phyloP scores from a whole-genome alignment of 2,888 invertebrate genomes.

The Gerosis bhagava region DNA sequence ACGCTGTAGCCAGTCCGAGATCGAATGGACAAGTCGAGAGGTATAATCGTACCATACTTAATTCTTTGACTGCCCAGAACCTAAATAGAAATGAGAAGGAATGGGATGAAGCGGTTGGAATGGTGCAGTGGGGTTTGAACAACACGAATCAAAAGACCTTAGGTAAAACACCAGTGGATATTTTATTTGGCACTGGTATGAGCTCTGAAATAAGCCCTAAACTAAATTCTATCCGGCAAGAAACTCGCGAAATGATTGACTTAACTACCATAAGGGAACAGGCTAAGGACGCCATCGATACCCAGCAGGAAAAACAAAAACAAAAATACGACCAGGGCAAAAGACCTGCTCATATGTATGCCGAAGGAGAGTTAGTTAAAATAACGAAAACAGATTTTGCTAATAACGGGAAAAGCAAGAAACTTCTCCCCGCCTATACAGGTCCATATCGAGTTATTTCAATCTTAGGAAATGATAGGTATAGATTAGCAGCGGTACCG shows the following conservation, averaged over 20 bases:
- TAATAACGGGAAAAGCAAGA: slow-evolving; percentile 36
- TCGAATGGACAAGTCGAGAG: slow-evolving; percentile 24
- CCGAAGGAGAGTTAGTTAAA: slow-evolving; percentile 33
- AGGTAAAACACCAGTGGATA: too few species aligned
- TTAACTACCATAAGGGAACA: not conserved
- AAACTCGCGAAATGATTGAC: slow-evolving; percentile 1
- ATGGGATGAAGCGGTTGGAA: too few species aligned
- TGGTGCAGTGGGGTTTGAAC: too few species aligned
- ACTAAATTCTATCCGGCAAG: too few species aligned
- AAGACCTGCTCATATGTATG: slow-evolving; percentile 29
- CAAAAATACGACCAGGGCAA: slow-evolving; percentile 27
- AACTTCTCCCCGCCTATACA: slow-evolving; percentile 29
- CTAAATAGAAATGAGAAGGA: not conserved
- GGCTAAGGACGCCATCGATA: not conserved
- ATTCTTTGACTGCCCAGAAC: not conserved
- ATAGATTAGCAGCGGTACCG: slow-evolving; percentile 25
- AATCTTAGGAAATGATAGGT: slow-evolving; percentile 29
- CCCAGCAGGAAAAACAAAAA: slow-evolving; percentile 27
- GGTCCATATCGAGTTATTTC: slow-evolving; percentile 30
- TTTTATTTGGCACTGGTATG: too few species aligned
- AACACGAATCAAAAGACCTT: too few species aligned
- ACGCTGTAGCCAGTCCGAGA: slow-evolving; percentile 33
- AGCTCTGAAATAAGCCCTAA: too few species aligned
- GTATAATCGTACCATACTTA: slow-evolving; percentile 9
- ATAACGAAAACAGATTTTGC: slow-evolving; percentile 28